phyloP scores from a whole-genome alignment of 2,797 vertebrate genomes.

The Cirrhinus mrigala region DNA sequence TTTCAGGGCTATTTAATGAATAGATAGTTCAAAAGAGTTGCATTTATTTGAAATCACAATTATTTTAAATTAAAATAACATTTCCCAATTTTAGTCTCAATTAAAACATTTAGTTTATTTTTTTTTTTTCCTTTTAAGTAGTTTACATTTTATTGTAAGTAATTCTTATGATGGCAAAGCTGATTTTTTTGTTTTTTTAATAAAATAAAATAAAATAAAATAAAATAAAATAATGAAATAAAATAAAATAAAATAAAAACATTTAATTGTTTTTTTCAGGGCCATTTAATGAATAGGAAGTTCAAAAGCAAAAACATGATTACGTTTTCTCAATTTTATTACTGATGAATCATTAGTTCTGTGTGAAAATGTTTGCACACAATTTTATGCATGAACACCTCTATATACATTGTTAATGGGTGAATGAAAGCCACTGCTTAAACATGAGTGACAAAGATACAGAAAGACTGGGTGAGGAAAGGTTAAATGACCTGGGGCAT shows the following conservation, averaged over 20 bases:
- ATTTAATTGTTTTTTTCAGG: too few species aligned
- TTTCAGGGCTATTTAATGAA: too few species aligned
- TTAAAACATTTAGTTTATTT: background rate
- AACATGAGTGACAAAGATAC: background rate
- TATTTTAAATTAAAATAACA: background rate
- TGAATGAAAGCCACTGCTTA: background rate
- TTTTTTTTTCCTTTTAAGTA: too few species aligned
- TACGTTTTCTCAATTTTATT: background rate
- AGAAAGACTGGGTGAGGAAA: constrained; percentile 5
- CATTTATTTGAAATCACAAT: too few species aligned
- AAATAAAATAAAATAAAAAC: too few species aligned
- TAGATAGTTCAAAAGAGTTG: too few species aligned
- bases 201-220: too few species aligned
- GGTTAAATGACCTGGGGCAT: constrained; percentile 22
- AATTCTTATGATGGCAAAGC: background rate
- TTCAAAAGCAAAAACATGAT: too few species aligned
- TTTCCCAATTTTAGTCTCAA: background rate
- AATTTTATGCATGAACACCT: background rate
- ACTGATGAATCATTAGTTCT: background rate
- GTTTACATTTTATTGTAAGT: background rate
- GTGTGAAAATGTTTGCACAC: background rate
- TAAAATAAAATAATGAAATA: too few species aligned
- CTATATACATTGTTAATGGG: background rate
- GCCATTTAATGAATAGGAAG: too few species aligned
- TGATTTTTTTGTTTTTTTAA: background rate